Conservation (phyloP, 2,797 vertebrate species). For the Spheniscus humboldti region DNA sequence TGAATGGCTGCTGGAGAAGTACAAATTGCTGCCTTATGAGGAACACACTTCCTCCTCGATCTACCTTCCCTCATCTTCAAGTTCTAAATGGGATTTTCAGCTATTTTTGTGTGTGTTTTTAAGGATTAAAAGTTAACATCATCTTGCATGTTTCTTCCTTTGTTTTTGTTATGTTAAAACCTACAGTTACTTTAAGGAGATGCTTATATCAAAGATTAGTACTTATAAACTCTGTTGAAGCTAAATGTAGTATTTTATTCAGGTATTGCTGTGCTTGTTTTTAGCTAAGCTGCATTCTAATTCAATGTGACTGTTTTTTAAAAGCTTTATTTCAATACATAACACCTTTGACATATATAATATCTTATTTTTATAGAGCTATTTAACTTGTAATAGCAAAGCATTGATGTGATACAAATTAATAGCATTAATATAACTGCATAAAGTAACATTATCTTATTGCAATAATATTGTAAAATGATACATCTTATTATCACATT, state of each 20-base stretch:
- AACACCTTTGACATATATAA: neutral
- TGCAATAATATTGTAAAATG: neutral
- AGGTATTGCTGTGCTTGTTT: neutral
- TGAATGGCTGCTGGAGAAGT: neutral
- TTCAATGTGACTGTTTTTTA: neutral
- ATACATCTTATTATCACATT: neutral
- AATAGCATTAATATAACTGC: neutral
- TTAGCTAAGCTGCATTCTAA: neutral
- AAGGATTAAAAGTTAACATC: neutral
- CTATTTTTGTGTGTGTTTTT: neutral
- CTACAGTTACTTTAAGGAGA: neutral
- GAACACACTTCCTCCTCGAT: neutral
- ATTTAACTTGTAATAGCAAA: neutral
- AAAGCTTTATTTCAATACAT: neutral
- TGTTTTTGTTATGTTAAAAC: neutral
- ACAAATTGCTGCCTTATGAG: neutral
- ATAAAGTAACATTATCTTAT: neutral
- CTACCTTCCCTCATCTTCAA: neutral
- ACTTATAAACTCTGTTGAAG: neutral
- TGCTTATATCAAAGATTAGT: neutral
- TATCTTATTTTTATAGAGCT: neutral
- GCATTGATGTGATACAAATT: neutral
- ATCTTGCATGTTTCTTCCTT: neutral
- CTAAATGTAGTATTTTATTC: neutral
- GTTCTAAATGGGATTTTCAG: neutral